Base-by-base conservation (phyloP, 2,888 invertebrate species). In the Cactoblastis cactorum region DNA sequence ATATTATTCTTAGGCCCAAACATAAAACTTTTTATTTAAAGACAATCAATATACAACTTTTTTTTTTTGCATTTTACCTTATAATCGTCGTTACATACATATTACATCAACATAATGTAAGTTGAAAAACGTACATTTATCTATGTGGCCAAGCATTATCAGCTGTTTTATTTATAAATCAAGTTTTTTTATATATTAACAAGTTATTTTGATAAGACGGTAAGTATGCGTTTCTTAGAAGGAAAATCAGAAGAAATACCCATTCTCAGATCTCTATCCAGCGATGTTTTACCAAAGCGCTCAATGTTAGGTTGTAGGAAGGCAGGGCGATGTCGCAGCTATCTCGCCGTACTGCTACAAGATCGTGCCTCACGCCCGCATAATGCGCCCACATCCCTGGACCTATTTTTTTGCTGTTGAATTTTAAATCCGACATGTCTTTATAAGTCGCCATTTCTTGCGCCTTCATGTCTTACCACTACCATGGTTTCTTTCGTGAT, bases 361-460 rank as follows among this genome's bases (percentile, higher is more conserved):
- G 65, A 63, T 87, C 89, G 88, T 88, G 88, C 79, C 53, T 86
- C 88, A 89, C 89, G 89, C 83, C 78, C 76, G 86, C 83, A 88
- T 88, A 81, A 87, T 88, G 81, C 67, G 62, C 68, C 60, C 58
- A 66, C 62, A 74, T 76, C 73, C 72, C 66, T 59, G 78, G 77
- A 78, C 83, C 83, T 82, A 85, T 87, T 89, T 89, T 22, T 87
- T 88, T 87, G 80, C 78, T 75, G 82, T 77, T 78, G 80, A 83
- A 83, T 86, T 84, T 84, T 77, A 85, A 85, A 83, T 72, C 79
- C 74, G 78, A 86, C 82, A 82, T 84, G 81, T 82, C 83, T 82
- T 74, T 79, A 80, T 81, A 80, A 74, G 69, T 73, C 74, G 73
- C 67, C 58, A 76, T 72, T 81, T 78, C 76, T 79, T 81, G 74